Base-by-base conservation (phyloP, 2,888 invertebrate species). In the Hypolimnas misippus region DNA sequence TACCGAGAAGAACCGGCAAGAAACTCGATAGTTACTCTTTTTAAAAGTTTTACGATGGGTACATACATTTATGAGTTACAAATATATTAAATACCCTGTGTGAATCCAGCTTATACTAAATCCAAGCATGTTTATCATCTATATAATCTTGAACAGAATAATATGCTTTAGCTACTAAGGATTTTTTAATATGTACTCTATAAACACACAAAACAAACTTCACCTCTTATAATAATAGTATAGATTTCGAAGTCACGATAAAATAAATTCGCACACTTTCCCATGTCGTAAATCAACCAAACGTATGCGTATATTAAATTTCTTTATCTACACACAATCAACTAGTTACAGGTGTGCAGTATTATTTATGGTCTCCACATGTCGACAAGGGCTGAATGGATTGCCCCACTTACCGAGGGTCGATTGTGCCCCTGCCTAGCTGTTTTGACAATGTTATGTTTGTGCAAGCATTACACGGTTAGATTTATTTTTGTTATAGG, bases 261-360 rank as follows among this genome's bases (percentile, higher is more conserved):
- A 53, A 57, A 53, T 35, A 46, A 42, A 53, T 49, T 46, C 21
- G 19, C 21, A n/a, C 25, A 25, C 46, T n/a, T 46, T 46, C 19
- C n/a, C 51, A 31, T 33, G 38, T 54, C 77, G 77, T 85, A 86
- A 84, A 86, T 86, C 82, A 82, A 70, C 63, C 68, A 58, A 46
- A 65, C 75, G 73, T 72, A 71, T 73, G 71, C 75, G 78, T 78
- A 82, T 82, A 86, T 84, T 83, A 84, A 82, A 83, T 84, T 84
- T 86, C 84, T 86, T 85, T 86, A 86, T 86, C 84, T 83, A 82
- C 78, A 77, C 82, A 76, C 82, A 78, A 86, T 86, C 87, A 83
- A 83, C 79, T 74, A 80, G 83, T 84, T 84, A 80, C 87, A 89
- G 89, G 87, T 89, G 86, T 77, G 84, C 78, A 71, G 70, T 75